Evolutionary conservation across 2,888 invertebrate genomes (phyloP), one percentile per base, ranked within the genome.

Genomic region (Saturnia japonica): DNA sequence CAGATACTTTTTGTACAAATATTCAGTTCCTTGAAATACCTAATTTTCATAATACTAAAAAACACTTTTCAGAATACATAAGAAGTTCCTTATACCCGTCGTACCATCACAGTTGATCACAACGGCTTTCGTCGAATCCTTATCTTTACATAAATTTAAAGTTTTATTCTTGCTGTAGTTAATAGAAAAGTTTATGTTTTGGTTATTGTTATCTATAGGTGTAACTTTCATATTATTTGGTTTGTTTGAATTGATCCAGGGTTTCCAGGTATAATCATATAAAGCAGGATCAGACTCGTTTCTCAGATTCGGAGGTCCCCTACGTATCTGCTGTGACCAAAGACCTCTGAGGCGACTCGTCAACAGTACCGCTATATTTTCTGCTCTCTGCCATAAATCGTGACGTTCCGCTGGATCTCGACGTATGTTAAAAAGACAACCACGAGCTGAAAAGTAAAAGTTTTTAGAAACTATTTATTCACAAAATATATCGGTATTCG

Each of bases 361-460:
- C 4, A 93, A 75, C 25, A 89, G 71, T 0, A 78, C 76, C 0
- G 87, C 95, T 16, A 96, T 95, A 74, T 94, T 94, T 8, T 93
- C 93, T 14, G 95, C 95, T 70, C 87, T 90, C 68, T 87, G 83
- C 83, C 95, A 94, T 67, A 96, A 83, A 80, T 98, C 97, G 78
- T 95, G 95, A 70, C 95, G 96, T 85, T 98, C 98, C 80, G 97
- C 96, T 0, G 98, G 97, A 86, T 98, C 98, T 69, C 95, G 94
- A 0, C 95, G 95, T 64, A 98, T 95, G 84, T 98, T 96, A 88
- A 96, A 98, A 19, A 96, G 92, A 79, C 96, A 96, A n/a, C 96
- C 95, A 8, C 95, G 94, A 57, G 87, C 95, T 95, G 83, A 75
- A 91, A 91, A 73, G 47, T 67, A 66, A 71, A 57, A 62, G 9